Conservation (phyloP, 2,888 invertebrate genomes). For the Polydrusus cervinus region DNA sequence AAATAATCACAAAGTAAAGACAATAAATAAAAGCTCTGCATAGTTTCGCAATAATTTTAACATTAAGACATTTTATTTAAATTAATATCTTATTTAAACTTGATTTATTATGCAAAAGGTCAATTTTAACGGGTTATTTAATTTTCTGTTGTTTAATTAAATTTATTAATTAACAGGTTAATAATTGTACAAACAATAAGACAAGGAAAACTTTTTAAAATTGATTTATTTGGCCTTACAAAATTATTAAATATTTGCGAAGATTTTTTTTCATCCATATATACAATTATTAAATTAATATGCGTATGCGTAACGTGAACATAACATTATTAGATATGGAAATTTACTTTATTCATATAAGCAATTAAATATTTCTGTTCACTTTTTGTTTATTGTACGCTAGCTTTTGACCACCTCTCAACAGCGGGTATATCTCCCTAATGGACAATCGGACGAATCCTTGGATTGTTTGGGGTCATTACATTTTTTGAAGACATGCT, state of each 20-base stretch:
- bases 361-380: neutral
- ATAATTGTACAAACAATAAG: slow-evolving; percentile 3
- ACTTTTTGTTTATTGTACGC: neutral
- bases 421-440: too few species aligned
- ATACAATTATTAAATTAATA: neutral
- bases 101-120: neutral
- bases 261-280: neutral
- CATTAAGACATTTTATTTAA: neutral
- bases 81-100: neutral
- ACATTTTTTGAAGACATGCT: too few species aligned
- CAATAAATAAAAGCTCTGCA: neutral
- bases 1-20: too few species aligned
- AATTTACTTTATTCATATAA: slow-evolving; percentile 4
- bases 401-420: neutral
- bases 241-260: slow-evolving; percentile 22
- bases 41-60: neutral
- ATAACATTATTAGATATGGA: neutral
- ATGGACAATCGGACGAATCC: too few species aligned
- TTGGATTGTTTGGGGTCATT: too few species aligned
- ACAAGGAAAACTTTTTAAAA: slow-evolving; percentile 14
- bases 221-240: slow-evolving; percentile 21
- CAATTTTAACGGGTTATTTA: neutral
- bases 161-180: neutral
- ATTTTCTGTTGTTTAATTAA: neutral
- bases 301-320: neutral